These are phyloP conservation scores for Staurois parvus DNA, from an alignment of 2,797 vertebrate genomes.

Conservation along the genomic window DNA sequence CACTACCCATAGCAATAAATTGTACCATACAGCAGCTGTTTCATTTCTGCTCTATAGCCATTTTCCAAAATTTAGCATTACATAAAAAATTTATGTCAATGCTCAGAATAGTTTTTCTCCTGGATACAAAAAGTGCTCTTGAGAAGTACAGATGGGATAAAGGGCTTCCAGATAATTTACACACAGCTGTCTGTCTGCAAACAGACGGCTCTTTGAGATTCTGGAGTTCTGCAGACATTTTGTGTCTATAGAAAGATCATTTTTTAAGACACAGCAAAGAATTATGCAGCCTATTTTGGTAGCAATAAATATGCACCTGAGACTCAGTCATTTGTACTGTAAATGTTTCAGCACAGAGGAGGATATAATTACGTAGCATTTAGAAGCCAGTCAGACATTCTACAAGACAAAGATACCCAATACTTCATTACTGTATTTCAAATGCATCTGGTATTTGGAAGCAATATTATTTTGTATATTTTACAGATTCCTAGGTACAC, in stretches of 20 bases:
- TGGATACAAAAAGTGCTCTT: conserved; percentile 35
- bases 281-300: background rate
- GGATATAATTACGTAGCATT: no score
- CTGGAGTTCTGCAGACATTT: conserved; percentile 35
- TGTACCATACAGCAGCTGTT: conserved; percentile 4
- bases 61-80: conserved; percentile 33
- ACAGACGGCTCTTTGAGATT: conserved; percentile 56
- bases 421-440: no score
- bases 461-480: no score
- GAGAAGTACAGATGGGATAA: conserved; percentile 49
- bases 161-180: conserved; percentile 55
- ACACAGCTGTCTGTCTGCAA: conserved; percentile 28
- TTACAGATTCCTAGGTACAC: no score
- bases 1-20: no score
- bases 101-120: conserved; percentile 24
- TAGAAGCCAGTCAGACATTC: no score
- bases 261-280: conserved; percentile 2
- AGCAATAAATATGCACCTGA: background rate
- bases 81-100: conserved; percentile 31
- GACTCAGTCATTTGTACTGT: background rate
- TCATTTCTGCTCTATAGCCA: conserved; percentile 12
- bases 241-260: background rate
- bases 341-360: conserved; percentile 2
- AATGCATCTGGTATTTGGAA: no score
- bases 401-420: no score